phyloP scores from a whole-genome alignment of 2,797 vertebrate species.

The Sphenodon punctatus region DNA sequence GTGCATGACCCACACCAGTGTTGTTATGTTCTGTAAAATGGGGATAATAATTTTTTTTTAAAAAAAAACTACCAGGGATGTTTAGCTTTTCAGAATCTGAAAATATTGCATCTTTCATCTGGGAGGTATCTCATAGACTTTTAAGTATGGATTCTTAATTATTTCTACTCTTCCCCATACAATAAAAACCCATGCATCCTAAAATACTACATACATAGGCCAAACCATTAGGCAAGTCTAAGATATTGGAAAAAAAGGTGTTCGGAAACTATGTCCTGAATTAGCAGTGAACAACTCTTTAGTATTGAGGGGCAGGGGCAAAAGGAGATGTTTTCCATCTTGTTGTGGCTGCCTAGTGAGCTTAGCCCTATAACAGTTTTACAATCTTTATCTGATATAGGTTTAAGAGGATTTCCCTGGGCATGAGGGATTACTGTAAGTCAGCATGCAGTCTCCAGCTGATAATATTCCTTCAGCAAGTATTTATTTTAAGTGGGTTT shows the following conservation, averaged over 20 bases:
- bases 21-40: neutral
- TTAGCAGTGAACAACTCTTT: neutral
- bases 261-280: neutral
- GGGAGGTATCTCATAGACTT: neutral
- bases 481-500: slow-evolving; percentile 70
- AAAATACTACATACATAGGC: neutral
- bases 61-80: too few species aligned
- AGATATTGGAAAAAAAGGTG: neutral
- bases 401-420: slow-evolving; percentile 71
- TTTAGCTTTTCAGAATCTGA: neutral
- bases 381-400: slow-evolving; percentile 67
- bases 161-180: neutral
- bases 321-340: slow-evolving; percentile 26
- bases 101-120: too few species aligned
- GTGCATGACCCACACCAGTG: too few species aligned
- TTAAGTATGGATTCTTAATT: neutral
- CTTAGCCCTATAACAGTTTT: slow-evolving; percentile 70
- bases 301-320: neutral
- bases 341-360: slow-evolving; percentile 28
- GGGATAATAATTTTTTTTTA: neutral
- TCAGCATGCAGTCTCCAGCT: slow-evolving; percentile 61
- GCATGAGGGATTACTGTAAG: slow-evolving; percentile 62
- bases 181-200: too few species aligned
- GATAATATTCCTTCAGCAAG: slow-evolving; percentile 63
- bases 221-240: neutral